Base-by-base conservation (phyloP, 2,888 invertebrate genomes). In the Merodon equestris region DNA sequence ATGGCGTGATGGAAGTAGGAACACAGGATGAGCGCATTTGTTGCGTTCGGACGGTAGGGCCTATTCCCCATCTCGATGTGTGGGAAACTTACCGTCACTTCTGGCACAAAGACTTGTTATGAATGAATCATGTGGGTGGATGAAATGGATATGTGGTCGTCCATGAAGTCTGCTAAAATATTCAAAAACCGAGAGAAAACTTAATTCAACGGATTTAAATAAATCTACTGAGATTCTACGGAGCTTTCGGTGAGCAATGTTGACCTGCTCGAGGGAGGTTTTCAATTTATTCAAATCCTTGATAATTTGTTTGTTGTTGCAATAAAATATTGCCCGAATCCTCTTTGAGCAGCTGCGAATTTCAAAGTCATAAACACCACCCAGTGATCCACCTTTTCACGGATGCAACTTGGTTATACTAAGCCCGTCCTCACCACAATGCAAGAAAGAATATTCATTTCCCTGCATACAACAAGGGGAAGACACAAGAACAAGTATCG, bases 111-210 rank as follows among this genome's bases (percentile, higher is more conserved):
- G 44, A 61, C 40, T 66, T 63, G 44, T 61, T 72, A 72, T 77
- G 77, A 77, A 72, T 77, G 77, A 72, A 76, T 72, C 54, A 76
- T 77, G 61, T 47, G 50, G 60, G 61, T 61, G 77, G 77, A 66
- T 72, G 72, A 53, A 64, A 76, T 61, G 51, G 61, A 67, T 73
- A 61, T 66, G 56, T 42, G 54, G 53, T 51, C 66, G 61, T 47
- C 72, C 61, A 57, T 77, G 61, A 73, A 77, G 72, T 77, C 66
- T 61, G 72, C 66, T 67, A 67, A 67, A 61, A 66, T 63, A 77
- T 77, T 77, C 67, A 73, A 61, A 72, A 73, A 51, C 72, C 72
- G 61, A 77, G 73, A 72, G 72, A 57, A 77, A 77, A 77, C 51
- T 61, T 61, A 72, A 77, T 73, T 72, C 66, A 56, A 17, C 44